These are phyloP conservation scores for Grammomys surdaster DNA, from an alignment of 2,113 vertebrate species.

Conservation along the genomic window DNA sequence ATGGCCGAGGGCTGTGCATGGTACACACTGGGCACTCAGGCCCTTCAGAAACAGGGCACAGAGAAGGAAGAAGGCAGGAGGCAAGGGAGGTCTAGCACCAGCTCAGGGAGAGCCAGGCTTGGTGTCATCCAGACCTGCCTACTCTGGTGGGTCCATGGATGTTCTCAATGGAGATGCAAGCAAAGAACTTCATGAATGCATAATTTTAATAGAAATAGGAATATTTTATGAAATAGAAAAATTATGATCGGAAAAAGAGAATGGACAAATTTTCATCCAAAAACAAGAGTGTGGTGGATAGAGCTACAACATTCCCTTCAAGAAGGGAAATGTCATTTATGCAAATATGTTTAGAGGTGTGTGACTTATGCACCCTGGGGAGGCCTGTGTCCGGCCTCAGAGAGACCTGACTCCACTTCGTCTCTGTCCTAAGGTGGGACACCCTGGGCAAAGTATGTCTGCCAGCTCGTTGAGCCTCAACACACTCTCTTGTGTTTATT, in stretches of 20 bases:
- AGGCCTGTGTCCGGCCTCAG: neutral
- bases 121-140: too few species aligned
- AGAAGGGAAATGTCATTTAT: neutral
- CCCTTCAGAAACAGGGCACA: neutral
- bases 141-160: neutral
- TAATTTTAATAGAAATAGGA: neutral
- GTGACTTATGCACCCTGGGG: neutral
- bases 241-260: neutral
- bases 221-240: neutral
- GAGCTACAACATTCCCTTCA: neutral
- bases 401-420: neutral
- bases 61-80: neutral
- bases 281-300: neutral
- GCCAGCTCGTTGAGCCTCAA: too few species aligned
- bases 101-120: neutral
- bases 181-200: neutral
- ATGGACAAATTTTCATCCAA: neutral
- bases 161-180: neutral
- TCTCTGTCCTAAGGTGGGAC: neutral
- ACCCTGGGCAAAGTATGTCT: neutral
- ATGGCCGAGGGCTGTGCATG: neutral
- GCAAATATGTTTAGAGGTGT: neutral
- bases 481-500: neutral
- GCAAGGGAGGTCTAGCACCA: neutral
- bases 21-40: neutral